These are phyloP conservation scores for Galleria mellonella DNA, from an alignment of 1,140 invertebrate species.

Conservation along the genomic window DNA sequence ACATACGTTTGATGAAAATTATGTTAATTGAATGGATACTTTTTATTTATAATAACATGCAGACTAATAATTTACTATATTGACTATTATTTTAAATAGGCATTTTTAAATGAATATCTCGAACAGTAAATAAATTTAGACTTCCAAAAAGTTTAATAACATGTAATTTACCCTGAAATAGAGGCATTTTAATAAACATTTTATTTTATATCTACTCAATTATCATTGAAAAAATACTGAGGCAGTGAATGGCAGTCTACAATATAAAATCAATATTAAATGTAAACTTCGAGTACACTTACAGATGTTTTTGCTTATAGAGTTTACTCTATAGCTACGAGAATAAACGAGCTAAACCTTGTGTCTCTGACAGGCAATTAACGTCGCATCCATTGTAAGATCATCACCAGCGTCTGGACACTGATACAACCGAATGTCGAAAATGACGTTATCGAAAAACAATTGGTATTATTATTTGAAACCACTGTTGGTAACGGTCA, in stretches of 20 bases:
- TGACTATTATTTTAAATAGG: no score
- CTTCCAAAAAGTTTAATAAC: no score
- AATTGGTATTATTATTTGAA: not conserved
- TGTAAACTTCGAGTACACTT: not conserved
- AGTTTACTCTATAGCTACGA: no score
- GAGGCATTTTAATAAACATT: no score
- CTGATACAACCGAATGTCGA: constrained; percentile 6
- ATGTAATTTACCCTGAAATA: no score
- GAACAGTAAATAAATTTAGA: no score
- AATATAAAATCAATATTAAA: not conserved
- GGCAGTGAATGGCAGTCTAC: not conserved
- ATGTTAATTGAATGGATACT: no score
- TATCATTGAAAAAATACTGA: not conserved
- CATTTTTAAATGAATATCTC: no score
- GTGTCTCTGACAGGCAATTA: constrained; percentile 23
- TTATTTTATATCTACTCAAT: no score
- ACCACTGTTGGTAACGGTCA: not conserved
- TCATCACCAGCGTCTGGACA: constrained; percentile 2
- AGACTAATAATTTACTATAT: no score
- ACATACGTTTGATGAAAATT: no score
- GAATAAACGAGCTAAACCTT: not conserved
- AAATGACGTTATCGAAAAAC: constrained; percentile 4
- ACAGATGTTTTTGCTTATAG: not conserved
- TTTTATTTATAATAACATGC: no score
- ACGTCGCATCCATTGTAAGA: constrained; percentile 14